A percentile compares a stretch with the other conserved stretches of the same genome.
These are phyloP conservation scores for Eristalinus sepulchralis DNA, from an alignment of 2,888 invertebrate genomes.

Conservation along the genomic window DNA sequence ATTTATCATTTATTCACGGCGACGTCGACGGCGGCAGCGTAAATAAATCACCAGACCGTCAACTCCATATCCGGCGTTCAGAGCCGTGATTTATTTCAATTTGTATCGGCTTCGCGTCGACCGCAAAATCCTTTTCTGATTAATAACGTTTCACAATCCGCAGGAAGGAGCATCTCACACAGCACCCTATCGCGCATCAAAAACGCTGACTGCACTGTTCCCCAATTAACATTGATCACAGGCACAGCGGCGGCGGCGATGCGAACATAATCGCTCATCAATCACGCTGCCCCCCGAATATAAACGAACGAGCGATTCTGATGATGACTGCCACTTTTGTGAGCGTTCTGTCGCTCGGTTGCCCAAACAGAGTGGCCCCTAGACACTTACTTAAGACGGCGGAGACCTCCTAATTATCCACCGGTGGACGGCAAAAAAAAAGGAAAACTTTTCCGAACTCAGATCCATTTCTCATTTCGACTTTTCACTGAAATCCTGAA, in stretches of 20 bases:
- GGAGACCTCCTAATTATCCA: not conserved
- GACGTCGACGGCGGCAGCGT: constrained; percentile 1
- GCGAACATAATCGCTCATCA: constrained; percentile 19
- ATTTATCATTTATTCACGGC: constrained; percentile 38
- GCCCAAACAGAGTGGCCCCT: not conserved
- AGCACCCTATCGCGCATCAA: not conserved
- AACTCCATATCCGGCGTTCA: constrained; percentile 18
- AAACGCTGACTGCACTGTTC: constrained; percentile 35
- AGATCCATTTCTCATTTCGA: constrained; percentile 23
- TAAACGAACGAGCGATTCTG: not conserved
- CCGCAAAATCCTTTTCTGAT: constrained; percentile 46
- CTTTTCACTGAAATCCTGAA: constrained; percentile 8
- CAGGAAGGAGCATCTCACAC: not conserved
- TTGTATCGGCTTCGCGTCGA: constrained; percentile 45
- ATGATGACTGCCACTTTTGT: not conserved
- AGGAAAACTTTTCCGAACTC: constrained; percentile 6
- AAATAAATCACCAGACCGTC: constrained; percentile 37
- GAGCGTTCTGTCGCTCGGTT: constrained; percentile 32
- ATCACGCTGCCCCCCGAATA: constrained; percentile 8
- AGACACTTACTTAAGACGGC: not conserved
- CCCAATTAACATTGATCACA: constrained; percentile 25
- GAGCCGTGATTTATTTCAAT: constrained; percentile 48
- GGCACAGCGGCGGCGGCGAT: not conserved
- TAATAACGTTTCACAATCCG: constrained; percentile 19
- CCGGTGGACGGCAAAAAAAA: not conserved